Conservation (phyloP, 2,888 invertebrate genomes). For the Dynastes maya region DNA sequence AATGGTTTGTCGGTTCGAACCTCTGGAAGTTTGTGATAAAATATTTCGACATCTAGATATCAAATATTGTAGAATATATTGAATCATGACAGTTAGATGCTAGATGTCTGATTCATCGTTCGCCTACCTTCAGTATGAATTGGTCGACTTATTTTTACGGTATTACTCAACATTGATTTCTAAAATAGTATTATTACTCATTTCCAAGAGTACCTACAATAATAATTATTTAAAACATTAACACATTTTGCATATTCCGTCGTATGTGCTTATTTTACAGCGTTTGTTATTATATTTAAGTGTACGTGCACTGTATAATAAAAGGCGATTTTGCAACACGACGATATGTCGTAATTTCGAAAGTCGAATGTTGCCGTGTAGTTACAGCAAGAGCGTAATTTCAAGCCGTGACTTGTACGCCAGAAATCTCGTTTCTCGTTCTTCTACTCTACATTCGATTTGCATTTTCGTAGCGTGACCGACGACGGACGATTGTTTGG, state of each 20-base stretch:
- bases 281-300: too few species aligned
- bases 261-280: too few species aligned
- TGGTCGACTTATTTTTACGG: neutral
- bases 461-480: neutral
- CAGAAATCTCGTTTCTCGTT: slow-evolving; percentile 4
- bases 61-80: too few species aligned
- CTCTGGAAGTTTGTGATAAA: too few species aligned
- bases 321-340: neutral
- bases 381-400: neutral
- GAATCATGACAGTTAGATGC: too few species aligned
- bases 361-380: slow-evolving; percentile 7
- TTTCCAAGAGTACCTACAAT: too few species aligned
- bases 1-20: too few species aligned
- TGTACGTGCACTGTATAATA: neutral
- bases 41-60: too few species aligned
- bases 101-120: too few species aligned
- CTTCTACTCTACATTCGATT: neutral
- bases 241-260: too few species aligned
- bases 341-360: slow-evolving; percentile 12
- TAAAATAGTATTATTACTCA: neutral
- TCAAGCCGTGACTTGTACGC: neutral
- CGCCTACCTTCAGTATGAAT: too few species aligned
- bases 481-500: neutral
- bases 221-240: too few species aligned
- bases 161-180: neutral